These are phyloP conservation scores for Xestia rhomboidea DNA, from an alignment of 2,888 invertebrate species.

Conservation along the genomic window DNA sequence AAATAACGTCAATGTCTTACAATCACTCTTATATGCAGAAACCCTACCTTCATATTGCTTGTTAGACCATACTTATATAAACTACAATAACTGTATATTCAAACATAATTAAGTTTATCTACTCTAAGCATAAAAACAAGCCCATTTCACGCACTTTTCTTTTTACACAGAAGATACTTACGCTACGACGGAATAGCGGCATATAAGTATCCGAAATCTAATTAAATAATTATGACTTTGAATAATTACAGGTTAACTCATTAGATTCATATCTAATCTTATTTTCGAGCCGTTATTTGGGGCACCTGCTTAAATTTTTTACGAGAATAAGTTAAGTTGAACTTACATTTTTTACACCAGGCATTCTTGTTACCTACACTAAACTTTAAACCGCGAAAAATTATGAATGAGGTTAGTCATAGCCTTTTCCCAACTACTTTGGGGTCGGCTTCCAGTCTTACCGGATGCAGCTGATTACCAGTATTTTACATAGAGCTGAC, in stretches of 20 bases:
- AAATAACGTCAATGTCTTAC: not conserved
- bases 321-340: conserved; percentile 16
- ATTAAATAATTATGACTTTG: conserved; percentile 59
- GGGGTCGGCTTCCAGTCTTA: not conserved
- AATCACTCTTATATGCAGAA: not conserved
- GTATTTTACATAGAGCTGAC: too few species aligned
- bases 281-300: conserved; percentile 44
- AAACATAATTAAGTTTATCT: conserved; percentile 11
- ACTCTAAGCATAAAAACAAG: conserved; percentile 36
- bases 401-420: not conserved
- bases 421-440: not conserved
- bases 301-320: conserved; percentile 15
- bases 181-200: conserved; percentile 49
- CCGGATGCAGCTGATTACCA: too few species aligned
- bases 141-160: conserved; percentile 44
- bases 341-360: conserved; percentile 3
- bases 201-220: conserved; percentile 51
- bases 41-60: not conserved
- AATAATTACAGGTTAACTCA: conserved; percentile 45
- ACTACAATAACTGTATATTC: conserved; percentile 35
- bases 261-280: conserved; percentile 53
- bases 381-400: not conserved
- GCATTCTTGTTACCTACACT: not conserved
- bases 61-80: too few species aligned
- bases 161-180: conserved; percentile 22